These are phyloP conservation scores for Lepidochrysops patricia DNA, from an alignment of 2,888 invertebrate genomes.

Conservation along the genomic window DNA sequence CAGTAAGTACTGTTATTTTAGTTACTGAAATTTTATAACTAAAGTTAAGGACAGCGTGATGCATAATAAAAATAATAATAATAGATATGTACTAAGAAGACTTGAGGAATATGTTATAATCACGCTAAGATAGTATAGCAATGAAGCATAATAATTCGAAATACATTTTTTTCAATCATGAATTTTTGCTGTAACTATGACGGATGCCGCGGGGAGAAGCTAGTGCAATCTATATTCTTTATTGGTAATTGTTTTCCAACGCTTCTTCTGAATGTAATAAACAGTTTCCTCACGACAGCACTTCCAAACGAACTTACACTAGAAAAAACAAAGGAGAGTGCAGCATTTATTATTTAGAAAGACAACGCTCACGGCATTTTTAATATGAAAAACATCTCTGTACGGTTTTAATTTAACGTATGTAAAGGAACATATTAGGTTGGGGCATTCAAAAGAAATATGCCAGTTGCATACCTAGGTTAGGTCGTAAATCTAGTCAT, in stretches of 20 bases:
- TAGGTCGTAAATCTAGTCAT: slow-evolving; percentile 4
- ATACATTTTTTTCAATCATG: no score
- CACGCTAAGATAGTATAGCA: no score
- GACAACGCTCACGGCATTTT: slow-evolving; percentile 3
- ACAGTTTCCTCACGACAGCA: background rate
- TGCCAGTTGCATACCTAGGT: slow-evolving; percentile 14
- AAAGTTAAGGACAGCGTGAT: no score
- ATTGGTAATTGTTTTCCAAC: background rate
- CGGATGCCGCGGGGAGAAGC: no score
- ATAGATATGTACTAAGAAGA: no score
- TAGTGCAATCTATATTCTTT: background rate
- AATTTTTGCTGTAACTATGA: no score
- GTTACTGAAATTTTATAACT: no score
- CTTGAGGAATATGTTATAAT: no score
- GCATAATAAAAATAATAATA: no score
- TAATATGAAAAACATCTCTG: background rate
- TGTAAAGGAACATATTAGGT: slow-evolving; percentile 28
- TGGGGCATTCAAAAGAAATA: slow-evolving; percentile 25
- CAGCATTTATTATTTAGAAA: slow-evolving; percentile 6
- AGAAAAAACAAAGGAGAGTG: background rate
- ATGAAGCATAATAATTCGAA: no score
- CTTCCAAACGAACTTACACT: background rate
- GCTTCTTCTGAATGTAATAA: background rate
- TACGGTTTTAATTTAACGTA: slow-evolving; percentile 10
- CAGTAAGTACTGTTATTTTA: no score